Evolutionary conservation across 2,113 vertebrate genomes (phyloP).

Genomic region (Nycticorax nycticorax): DNA sequence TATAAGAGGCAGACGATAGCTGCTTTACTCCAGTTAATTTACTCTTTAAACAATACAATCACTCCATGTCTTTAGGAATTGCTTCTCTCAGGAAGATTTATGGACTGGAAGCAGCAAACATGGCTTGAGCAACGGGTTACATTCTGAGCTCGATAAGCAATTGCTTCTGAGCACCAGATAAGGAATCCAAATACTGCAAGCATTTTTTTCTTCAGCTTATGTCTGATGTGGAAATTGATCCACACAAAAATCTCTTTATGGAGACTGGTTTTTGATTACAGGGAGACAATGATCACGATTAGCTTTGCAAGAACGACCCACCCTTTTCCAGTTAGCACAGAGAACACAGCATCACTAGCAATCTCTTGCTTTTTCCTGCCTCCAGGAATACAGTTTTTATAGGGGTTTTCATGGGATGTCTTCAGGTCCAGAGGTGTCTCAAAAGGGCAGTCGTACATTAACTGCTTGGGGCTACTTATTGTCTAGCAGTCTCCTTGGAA

Average conservation of each 20-base stretch:
- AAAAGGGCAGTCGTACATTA: neutral
- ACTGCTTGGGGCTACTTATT: neutral
- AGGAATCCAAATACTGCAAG: neutral
- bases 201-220: neutral
- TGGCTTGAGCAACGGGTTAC: neutral
- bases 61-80: neutral
- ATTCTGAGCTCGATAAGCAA: neutral
- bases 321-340: neutral
- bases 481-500: neutral
- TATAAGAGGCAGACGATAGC: neutral
- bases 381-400: neutral
- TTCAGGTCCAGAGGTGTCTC: neutral
- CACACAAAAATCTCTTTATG: neutral
- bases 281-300: neutral
- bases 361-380: neutral
- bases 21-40: neutral
- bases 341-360: neutral
- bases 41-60: neutral
- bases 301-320: neutral
- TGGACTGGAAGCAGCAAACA: neutral
- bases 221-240: neutral
- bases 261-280: neutral
- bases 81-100: neutral
- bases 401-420: neutral
- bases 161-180: neutral